Evolutionary conservation across 2,113 vertebrate species (phyloP), one percentile per base, ranked within the genome.

Genomic region (Theristicus caerulescens): DNA sequence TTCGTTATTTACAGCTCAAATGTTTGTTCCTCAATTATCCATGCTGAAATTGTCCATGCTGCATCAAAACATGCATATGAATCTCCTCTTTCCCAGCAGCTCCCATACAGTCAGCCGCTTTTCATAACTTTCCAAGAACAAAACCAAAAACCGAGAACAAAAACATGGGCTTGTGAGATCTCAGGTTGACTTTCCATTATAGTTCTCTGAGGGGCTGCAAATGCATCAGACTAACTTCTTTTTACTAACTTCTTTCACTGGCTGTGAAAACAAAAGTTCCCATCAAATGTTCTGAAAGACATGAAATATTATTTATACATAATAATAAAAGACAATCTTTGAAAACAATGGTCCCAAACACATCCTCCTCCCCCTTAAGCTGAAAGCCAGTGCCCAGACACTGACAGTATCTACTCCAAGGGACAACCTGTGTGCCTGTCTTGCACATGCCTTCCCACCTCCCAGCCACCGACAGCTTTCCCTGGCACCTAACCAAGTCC

Each of bases 1-100:
- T 15, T 84, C 52, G 24, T 57, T 90, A 64, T 95, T 92, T 76
- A 36, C 51, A 79, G 31, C 13, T 93, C 51, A 81, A 51, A 65
- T 36, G 17, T 79, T 91, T 44, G 16, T 55, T 82, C 34, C 24
- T 84, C 20, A 86, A 79, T 46, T 72, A 58, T 16, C 26, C 52
- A 9, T 8, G 20, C 14, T 61, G 54, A 67, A 62, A 32, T 24
- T 61, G 51, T 21, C 76, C 59, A 72, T 78, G 27, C 4, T 58
- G 11, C 38, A 47, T 82, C 47, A 65, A 24, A 57, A 90, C 25
- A 44, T 26, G 19, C 16, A 24, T 16, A 2, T 0, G 6, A 62
- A 42, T 36, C 9, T 85, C 38, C 17, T 87, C 51, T 73, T 55
- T 70, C 13, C 29, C 42, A 73, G 58, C 18, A 59, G 29, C 14